phyloP scores from a whole-genome alignment of 1,140 invertebrate genomes.

The Meloidogyne hapla region DNA sequence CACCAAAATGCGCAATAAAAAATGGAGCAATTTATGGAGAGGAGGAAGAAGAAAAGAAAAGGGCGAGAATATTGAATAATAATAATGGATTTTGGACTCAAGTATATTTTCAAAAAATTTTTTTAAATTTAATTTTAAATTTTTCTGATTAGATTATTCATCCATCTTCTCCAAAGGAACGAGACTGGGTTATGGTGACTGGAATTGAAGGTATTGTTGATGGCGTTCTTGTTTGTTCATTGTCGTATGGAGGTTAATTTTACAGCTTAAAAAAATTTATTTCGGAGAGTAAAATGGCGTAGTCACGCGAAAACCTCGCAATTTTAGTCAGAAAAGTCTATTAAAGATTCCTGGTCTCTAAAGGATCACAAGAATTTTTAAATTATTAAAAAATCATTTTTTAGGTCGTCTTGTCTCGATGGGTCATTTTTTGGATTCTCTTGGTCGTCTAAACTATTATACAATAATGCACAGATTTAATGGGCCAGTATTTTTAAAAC shows the following conservation, averaged over 20 bases:
- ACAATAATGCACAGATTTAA: conserved; percentile 61
- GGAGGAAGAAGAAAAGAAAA: not conserved
- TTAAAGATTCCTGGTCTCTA: no score
- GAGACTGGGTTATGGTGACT: conserved; percentile 55
- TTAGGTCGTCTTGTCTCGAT: conserved; percentile 59
- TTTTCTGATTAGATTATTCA: conserved; percentile 53
- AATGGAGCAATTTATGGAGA: conserved; percentile 11
- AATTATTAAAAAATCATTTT: no score
- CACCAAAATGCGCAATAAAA: not conserved
- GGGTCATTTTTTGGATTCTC: conserved; percentile 48
- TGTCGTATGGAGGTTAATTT: conserved; percentile 27
- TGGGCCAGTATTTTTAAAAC: conserved; percentile 61
- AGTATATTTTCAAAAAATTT: not conserved
- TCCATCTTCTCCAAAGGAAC: conserved; percentile 52
- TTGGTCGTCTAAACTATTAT: conserved; percentile 35
- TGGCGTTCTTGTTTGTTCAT: conserved; percentile 21
- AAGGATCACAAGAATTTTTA: no score
- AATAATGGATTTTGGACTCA: not conserved
- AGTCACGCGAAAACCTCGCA: no score
- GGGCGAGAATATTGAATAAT: not conserved
- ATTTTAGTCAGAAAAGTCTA: no score
- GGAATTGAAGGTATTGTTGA: conserved; percentile 18
- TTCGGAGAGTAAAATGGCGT: no score
- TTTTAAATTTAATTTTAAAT: no score
- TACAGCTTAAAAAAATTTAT: no score